These are phyloP conservation scores for Gymnoscelis rufifasciata DNA, from an alignment of 2,888 invertebrate genomes.

Conservation along the genomic window DNA sequence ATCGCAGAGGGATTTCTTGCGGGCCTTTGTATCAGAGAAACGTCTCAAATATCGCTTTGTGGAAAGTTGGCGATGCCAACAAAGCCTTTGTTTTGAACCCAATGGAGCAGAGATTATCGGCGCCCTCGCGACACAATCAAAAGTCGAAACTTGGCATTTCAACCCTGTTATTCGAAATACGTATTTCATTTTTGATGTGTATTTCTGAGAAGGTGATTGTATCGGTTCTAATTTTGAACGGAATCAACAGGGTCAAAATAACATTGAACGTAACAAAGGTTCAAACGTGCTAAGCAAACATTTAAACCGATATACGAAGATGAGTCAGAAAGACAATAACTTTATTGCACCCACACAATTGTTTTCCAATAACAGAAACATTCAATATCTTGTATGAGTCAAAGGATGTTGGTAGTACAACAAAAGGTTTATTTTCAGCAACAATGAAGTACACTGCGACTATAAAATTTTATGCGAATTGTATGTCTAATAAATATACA, in stretches of 20 bases:
- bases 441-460: background rate
- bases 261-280: background rate
- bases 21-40: conserved; percentile 15
- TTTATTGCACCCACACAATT: conserved; percentile 3
- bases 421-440: background rate
- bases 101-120: conserved; percentile 31
- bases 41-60: conserved; percentile 10
- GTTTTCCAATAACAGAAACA: conserved; percentile 1
- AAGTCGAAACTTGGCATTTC: conserved; percentile 40
- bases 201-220: conserved; percentile 2
- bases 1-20: conserved; percentile 6
- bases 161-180: conserved; percentile 30
- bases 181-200: conserved; percentile 21
- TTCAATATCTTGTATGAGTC: background rate
- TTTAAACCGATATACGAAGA: background rate
- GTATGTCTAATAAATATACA: too few species aligned
- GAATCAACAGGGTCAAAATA: background rate
- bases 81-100: conserved; percentile 36
- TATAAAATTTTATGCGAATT: too few species aligned
- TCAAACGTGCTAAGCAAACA: background rate
- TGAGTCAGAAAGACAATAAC: conserved; percentile 3
- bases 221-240: background rate
- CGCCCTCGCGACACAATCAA: conserved; percentile 30
- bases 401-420: background rate
- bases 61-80: conserved; percentile 22